Evolutionary conservation across 2,113 vertebrate species (phyloP).

Genomic region (Columba janthina): DNA sequence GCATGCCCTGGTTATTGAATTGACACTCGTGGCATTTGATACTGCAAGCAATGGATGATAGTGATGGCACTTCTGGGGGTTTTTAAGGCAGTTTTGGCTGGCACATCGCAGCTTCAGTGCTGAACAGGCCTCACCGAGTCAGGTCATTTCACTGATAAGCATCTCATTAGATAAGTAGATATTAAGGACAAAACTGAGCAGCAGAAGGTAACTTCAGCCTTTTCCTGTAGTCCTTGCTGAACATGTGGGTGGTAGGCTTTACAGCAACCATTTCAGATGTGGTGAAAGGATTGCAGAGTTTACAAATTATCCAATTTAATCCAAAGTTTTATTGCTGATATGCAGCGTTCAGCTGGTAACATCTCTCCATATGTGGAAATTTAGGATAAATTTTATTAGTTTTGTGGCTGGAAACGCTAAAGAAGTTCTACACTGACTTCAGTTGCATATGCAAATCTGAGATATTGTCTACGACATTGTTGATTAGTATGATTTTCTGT

Average conservation of each 20-base stretch:
- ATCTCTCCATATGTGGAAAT: not conserved
- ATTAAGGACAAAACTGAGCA: not conserved
- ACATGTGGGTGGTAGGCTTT: not conserved
- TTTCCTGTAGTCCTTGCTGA: not conserved
- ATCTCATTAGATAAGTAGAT: not conserved
- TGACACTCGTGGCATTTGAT: not conserved
- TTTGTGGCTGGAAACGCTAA: not conserved
- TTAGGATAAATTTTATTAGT: not conserved
- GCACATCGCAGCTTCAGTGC: not conserved
- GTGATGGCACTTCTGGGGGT: not conserved
- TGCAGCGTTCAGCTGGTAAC: not conserved
- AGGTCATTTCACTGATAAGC: not conserved
- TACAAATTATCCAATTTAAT: not conserved
- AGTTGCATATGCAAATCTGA: not conserved
- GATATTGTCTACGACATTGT: not conserved
- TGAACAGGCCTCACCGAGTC: not conserved
- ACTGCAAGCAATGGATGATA: not conserved
- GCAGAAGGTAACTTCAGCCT: not conserved
- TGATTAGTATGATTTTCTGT: not conserved
- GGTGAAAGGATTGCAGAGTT: not conserved
- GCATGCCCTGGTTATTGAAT: not conserved
- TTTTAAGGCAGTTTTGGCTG: slow-evolving; percentile 5
- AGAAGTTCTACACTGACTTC: not conserved
- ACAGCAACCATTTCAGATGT: not conserved
- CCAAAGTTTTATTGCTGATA: not conserved